These are phyloP conservation scores for Gila robusta DNA, from an alignment of 2,797 vertebrate genomes.

Conservation along the genomic window DNA sequence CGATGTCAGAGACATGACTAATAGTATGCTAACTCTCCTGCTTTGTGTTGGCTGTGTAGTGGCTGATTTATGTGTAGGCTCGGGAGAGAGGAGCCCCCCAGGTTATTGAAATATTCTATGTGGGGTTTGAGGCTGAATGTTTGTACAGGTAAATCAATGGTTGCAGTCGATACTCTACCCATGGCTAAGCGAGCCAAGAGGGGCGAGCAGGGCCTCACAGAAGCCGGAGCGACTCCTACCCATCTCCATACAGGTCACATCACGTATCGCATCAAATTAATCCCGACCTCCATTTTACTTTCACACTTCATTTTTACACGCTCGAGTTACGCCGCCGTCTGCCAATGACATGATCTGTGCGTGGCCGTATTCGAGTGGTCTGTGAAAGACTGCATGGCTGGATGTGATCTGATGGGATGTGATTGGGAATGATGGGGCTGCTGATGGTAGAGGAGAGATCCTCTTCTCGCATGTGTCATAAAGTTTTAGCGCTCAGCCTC, in stretches of 20 bases:
- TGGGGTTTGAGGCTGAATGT: constrained; percentile 64
- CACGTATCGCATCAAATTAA: constrained; percentile 30
- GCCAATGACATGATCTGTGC: constrained; percentile 38
- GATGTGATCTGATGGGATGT: constrained; percentile 49
- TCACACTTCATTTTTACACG: constrained; percentile 47
- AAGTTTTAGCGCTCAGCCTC: constrained; percentile 48
- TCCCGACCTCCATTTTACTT: constrained; percentile 37
- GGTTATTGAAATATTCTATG: constrained; percentile 71
- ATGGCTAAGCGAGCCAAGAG: constrained; percentile 63
- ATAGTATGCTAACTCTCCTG: constrained; percentile 67
- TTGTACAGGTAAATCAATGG: constrained; percentile 72
- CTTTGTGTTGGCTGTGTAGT: constrained; percentile 72
- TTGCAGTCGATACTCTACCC: constrained; percentile 65
- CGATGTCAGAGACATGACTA: constrained; percentile 71
- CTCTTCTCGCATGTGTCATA: constrained; percentile 53
- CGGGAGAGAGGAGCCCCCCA: constrained; percentile 57
- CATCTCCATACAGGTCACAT: constrained; percentile 23
- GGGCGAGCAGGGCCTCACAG: constrained; percentile 30
- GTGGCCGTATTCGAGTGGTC: constrained; percentile 9
- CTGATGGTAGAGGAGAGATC: constrained; percentile 39
- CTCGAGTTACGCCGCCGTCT: constrained; percentile 1
- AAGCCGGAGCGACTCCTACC: not conserved
- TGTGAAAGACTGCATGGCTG: constrained; percentile 32
- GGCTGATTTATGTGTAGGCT: constrained; percentile 76
- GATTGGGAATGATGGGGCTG: constrained; percentile 46